Evolutionary conservation across 1,140 invertebrate species (phyloP), one percentile per base, ranked within the genome.

Genomic region (Cylas formicarius): DNA sequence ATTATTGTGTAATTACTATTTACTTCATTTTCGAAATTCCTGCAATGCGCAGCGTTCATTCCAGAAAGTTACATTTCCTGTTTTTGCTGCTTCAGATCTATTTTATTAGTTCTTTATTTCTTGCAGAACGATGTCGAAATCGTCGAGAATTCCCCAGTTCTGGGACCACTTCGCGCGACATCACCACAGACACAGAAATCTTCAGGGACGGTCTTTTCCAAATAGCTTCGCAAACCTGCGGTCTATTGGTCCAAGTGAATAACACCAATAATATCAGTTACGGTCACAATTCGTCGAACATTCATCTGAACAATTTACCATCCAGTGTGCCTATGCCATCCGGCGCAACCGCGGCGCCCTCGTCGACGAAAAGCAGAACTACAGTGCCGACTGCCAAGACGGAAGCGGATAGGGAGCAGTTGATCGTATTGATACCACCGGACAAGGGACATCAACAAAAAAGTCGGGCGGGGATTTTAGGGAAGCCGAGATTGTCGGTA

Each of bases 261-360:
- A 81, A 81, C 54, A 81, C 78, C 28, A 79, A 81, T 63, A 81
- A 81, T 56, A 78, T 81, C 24, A 80, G 76, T 50, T 75, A 77
- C 58, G 78, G 77, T 37, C 72, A 77, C 52, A 75, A 74, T 44
- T 68, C 75, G 20, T 68, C 72, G 17, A 80, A 76, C 55, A 72
- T 80, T 44, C 72, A 77, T 41, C 77, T 76, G 54, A 72, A 72
- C 36, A 56, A 16, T 31, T 13, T 31, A 16, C 18, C 29, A 7
- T 31, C 29, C 18, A 29, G 16, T 18, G 38, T 29, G 14, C 8
- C 24, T 7, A 13, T 28, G 10, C 14, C 38, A 28, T 11, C 17
- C n/a, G n/a, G n/a, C n/a, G 9, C 24, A 32, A n/a, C 38, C 5
- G 16, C 28, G 17, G 7, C 24, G n/a, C 4, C 6, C 9, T 17